A percentile compares a stretch with the other conserved stretches of the same genome.
Conservation (phyloP, 2,888 invertebrate species). For the Osedax fenrisi region DNA sequence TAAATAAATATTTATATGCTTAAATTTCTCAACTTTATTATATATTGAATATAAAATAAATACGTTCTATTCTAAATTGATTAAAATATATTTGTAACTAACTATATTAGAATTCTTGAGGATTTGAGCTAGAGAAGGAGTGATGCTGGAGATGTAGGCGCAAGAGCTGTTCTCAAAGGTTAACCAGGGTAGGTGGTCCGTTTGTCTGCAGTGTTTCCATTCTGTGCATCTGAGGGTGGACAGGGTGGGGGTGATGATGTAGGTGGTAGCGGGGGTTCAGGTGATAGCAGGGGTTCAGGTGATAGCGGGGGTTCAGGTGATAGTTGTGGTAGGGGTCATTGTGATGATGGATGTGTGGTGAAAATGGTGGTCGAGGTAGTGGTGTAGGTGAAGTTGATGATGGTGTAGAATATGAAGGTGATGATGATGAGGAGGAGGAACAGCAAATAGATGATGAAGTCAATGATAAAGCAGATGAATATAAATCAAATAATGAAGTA, state of each 20-base stretch:
- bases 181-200: background rate
- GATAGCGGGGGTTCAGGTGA: background rate
- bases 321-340: background rate
- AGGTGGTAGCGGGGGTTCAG: background rate
- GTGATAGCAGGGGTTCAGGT: background rate
- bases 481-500: too few relatives aligned
- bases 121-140: too few relatives aligned
- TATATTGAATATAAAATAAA: too few relatives aligned
- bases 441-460: too few relatives aligned
- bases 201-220: background rate
- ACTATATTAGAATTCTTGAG: too few relatives aligned
- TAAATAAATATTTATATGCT: too few relatives aligned
- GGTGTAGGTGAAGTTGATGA: background rate
- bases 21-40: too few relatives aligned
- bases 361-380: background rate
- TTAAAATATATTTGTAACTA: too few relatives aligned
- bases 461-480: too few relatives aligned
- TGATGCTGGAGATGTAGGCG: background rate
- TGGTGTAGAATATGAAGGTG: background rate
- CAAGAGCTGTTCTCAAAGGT: background rate
- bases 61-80: too few relatives aligned
- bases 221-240: background rate
- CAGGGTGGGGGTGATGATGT: background rate
- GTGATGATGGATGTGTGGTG: background rate
- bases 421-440: too few relatives aligned